Conservation (phyloP, 2,113 vertebrate genomes). For the Microcebus jonahi region DNA sequence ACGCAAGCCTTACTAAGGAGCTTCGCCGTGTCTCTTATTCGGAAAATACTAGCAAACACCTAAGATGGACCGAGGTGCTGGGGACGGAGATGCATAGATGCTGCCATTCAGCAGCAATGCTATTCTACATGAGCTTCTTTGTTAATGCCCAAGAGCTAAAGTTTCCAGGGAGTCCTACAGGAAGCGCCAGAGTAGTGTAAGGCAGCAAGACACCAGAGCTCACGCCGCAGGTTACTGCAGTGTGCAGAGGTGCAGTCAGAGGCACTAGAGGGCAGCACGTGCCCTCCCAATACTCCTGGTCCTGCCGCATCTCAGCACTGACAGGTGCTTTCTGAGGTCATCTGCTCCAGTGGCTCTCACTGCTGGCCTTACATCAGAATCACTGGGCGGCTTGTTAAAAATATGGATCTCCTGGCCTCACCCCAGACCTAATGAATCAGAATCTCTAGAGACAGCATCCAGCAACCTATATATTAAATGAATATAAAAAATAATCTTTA, state of each 20-base stretch:
- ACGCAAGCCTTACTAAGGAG: neutral
- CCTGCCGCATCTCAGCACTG: neutral
- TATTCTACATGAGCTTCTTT: neutral
- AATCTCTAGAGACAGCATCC: neutral
- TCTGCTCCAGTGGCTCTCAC: neutral
- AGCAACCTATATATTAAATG: neutral
- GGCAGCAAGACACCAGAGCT: neutral
- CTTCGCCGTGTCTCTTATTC: neutral
- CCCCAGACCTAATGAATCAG: neutral
- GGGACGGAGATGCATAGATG: neutral
- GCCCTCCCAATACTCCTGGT: neutral
- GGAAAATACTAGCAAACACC: neutral
- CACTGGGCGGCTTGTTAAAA: neutral
- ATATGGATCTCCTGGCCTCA: neutral
- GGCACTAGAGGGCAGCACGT: conserved; percentile 41
- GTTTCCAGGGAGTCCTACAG: neutral
- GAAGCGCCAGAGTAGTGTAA: neutral
- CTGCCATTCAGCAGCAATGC: neutral
- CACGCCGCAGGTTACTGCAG: too few species aligned
- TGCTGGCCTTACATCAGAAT: neutral
- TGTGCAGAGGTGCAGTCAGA: neutral
- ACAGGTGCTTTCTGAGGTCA: neutral
- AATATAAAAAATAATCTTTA: conserved; percentile 41
- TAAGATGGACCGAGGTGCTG: neutral
- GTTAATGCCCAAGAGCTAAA: neutral